A percentile compares a stretch with the other conserved stretches of the same genome.
Evolutionary conservation across 2,113 vertebrate species (phyloP).

Genomic region (Barnardius zonarius): DNA sequence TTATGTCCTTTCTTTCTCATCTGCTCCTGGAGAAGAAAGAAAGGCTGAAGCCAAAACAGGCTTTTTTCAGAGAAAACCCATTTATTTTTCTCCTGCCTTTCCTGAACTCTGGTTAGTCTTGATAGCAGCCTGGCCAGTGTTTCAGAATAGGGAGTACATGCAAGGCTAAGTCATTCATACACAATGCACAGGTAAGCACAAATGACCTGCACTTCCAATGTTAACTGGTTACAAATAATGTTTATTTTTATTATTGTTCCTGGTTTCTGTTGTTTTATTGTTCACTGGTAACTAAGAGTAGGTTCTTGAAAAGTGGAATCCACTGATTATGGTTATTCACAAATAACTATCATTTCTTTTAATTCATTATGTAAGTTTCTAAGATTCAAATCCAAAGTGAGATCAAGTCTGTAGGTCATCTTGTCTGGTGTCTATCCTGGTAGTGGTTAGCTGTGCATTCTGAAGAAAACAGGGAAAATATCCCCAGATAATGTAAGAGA

Average conservation of each 20-base stretch:
- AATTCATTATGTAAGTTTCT: not conserved
- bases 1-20: not conserved
- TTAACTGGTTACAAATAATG: not conserved
- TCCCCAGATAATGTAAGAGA: not conserved
- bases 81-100: not conserved
- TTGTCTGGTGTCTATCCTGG: not conserved
- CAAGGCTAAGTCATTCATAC: not conserved
- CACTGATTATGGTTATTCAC: not conserved
- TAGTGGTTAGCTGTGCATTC: not conserved
- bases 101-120: not conserved
- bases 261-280: not conserved
- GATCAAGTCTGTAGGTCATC: not conserved
- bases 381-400: not conserved
- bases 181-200: not conserved
- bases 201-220: not conserved
- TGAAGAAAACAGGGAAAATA: not conserved
- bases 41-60: not conserved
- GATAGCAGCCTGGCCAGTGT: not conserved
- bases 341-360: not conserved
- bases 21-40: not conserved
- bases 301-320: not conserved
- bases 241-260: not conserved
- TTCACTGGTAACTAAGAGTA: not conserved
- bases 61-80: not conserved
- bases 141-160: not conserved